Evolutionary conservation across 2,797 vertebrate genomes (phyloP), one percentile per base, ranked within the genome.

Genomic region (Enteromius unitaeniatus): DNA sequence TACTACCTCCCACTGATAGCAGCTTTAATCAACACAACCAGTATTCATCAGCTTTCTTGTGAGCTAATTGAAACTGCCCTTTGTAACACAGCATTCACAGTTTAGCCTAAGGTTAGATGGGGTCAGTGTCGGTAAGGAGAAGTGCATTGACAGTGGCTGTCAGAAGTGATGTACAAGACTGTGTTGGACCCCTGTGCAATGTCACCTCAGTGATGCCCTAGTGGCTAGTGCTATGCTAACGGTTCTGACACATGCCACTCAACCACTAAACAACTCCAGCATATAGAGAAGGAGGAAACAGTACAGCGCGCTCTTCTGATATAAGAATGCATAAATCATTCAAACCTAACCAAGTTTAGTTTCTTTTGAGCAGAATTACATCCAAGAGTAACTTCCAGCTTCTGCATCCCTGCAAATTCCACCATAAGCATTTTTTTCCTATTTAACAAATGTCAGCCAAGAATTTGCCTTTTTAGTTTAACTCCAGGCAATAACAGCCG

Each of bases 91-190:
- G 26, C n/a, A 64, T 55, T 40, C 34, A 14, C 45, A 34, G 69
- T n/a, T 74, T 51, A 49, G 28, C 21, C 34, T 6, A 14, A 91
- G 90, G 90, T 64, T 64, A 51, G 51, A 19, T 9, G 13, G 69
- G 69, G 69, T 75, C 69, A 72, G 37, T 26, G 21, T 37, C 5
- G 15, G 51, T 73, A 65, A 15, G 11, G 28, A 84, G 45, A 19
- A 9, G n/a, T n/a, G 21, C 68, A 75, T 45, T 81, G 45, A 79
- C 91, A 88, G 89, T 87, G 87, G 88, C 91, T 94, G 93, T 93
- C 92, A 90, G n/a, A 3, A 86, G 88, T 94, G 93, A 95, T 94
- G 90, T 89, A 93, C 91, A 90, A 86, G 86, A 89, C 87, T 88
- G 77, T 64, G 87, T 88, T 84, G 90, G 87, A 90, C 88, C 90